These are phyloP conservation scores for Diarsia rubi DNA, from an alignment of 2,888 invertebrate species.

Conservation along the genomic window DNA sequence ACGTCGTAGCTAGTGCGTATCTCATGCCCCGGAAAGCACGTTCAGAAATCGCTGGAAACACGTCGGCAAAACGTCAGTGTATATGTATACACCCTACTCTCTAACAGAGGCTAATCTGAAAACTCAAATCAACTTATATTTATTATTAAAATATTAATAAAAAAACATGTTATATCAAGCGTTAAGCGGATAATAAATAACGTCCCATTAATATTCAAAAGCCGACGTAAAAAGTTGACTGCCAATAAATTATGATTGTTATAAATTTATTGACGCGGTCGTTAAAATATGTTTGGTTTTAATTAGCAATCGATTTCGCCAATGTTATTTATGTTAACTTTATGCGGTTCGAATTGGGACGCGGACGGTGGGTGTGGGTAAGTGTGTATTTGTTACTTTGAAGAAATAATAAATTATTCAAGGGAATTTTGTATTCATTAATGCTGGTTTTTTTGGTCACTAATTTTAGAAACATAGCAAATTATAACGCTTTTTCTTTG, in stretches of 20 bases:
- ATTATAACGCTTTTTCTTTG: neutral
- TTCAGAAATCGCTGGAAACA: neutral
- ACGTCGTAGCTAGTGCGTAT: too few relatives aligned
- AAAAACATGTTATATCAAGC: slow-evolving; percentile 64
- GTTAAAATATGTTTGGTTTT: slow-evolving; percentile 78
- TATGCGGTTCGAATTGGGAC: slow-evolving; percentile 61
- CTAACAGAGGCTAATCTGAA: slow-evolving; percentile 48
- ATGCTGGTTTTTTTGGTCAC: neutral
- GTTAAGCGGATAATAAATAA: slow-evolving; percentile 71
- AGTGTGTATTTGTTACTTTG: slow-evolving; percentile 39
- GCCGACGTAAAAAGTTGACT: slow-evolving; percentile 75
- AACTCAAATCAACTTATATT: slow-evolving; percentile 56
- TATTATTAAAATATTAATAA: slow-evolving; percentile 55
- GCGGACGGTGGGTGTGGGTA: slow-evolving; percentile 33
- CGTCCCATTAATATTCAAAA: slow-evolving; percentile 77
- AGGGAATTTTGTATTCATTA: neutral
- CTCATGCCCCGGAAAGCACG: neutral
- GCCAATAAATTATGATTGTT: slow-evolving; percentile 77
- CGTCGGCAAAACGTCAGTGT: neutral
- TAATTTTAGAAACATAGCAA: neutral
- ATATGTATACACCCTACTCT: neutral
- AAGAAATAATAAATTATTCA: neutral
- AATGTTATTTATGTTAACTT: slow-evolving; percentile 68
- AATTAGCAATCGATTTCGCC: slow-evolving; percentile 74
- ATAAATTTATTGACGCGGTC: slow-evolving; percentile 77